Evolutionary conservation across 2,797 vertebrate genomes (phyloP).

Genomic region (Neomorphus geoffroyi): DNA sequence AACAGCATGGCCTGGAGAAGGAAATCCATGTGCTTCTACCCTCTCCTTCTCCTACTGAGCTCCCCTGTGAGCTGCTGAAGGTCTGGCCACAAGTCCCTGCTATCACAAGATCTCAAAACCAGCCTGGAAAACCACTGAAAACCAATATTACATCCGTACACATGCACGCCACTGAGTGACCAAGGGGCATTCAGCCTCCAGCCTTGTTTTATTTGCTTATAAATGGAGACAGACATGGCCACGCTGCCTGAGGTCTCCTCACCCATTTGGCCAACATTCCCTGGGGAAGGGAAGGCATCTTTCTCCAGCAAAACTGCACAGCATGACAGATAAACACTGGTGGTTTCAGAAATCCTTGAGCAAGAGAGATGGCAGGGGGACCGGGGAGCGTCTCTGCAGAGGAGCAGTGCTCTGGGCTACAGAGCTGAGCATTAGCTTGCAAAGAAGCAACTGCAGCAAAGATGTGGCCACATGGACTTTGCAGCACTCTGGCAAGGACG

Average conservation of each 20-base stretch:
- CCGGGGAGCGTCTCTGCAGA: neutral
- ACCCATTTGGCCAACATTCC: neutral
- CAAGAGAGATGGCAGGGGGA: neutral
- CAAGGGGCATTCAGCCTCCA: neutral
- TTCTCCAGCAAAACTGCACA: neutral
- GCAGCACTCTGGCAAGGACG: neutral
- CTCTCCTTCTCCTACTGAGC: neutral
- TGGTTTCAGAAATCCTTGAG: neutral
- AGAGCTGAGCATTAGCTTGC: neutral
- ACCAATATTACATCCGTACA: neutral
- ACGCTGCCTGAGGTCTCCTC: neutral
- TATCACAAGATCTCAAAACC: neutral
- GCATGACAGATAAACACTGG: neutral
- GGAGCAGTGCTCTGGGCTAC: rapidly evolving
- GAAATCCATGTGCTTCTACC: neutral
- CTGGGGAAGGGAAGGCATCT: neutral
- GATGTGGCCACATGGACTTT: neutral
- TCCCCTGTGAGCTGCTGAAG: neutral
- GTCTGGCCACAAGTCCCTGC: neutral
- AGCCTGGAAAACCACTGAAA: neutral
- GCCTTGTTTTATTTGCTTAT: neutral
- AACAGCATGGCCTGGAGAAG: neutral
- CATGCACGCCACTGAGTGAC: neutral
- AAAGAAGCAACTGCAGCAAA: neutral
- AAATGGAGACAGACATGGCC: neutral